Base-by-base conservation (phyloP, 2,797 vertebrate species). In the Neostethus bicornis region DNA sequence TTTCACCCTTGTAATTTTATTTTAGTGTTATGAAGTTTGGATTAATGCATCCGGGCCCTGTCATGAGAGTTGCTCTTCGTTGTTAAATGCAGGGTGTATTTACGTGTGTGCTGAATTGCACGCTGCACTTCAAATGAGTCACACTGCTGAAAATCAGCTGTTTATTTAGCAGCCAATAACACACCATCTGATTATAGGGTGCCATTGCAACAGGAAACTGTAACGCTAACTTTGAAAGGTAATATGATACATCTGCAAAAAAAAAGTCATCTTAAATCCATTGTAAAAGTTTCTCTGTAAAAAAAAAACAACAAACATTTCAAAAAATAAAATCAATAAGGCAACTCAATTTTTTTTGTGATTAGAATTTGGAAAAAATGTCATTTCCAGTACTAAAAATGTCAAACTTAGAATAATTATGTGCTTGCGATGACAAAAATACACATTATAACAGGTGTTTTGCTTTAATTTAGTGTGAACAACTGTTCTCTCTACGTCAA, bases 101-200 rank as follows among this genome's bases (percentile, higher is more conserved):
- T 82, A 82, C 37, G 63, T 49, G 61, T 46, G 77, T 65, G 55
- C 48, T 57, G 65, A 79, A 81, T 82, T 78, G 78, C 31, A 85
- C 60, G 70, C 68, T 51, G 24, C 49, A 38, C 71, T 79, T 69
- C 17, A 42, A 44, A 61, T 90, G 87, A 91, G 75, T 89, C 84
- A 88, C 41, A 8, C 25, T 49, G 47, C 61, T 69, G 59, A 73
- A 70, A 54, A 52, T 66, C 58, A 85, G 55, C 57, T 77, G 88
- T 87, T 89, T 88, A 87, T 66, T 87, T 70, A 87, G 68, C 49
- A 70, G 65, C 69, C 37, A 41, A 70, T 61, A 80, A 77, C 56
- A 42, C 24, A 51, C 48, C 70, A 72, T 73, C 23, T 46, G 55
- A 73, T 64, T 65, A 55, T 32, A 72, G 73, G 61, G 41, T 81